Percentiles rank a stretch among this genome's conserved stretches.
Evolutionary conservation across 2,113 vertebrate genomes (phyloP).

Genomic region (Amphiprion percula): DNA sequence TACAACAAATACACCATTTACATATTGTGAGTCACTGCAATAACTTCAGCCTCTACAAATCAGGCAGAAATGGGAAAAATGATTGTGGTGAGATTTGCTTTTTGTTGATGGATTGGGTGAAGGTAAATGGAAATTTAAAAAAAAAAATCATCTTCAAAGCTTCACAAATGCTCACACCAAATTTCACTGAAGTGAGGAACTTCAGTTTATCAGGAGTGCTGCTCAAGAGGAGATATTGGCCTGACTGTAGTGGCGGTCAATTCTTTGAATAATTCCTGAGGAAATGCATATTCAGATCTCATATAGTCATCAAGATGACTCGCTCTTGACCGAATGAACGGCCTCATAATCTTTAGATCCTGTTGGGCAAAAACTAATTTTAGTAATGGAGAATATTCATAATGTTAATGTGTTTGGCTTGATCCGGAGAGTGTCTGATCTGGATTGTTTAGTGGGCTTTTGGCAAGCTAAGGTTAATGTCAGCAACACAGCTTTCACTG

Average conservation of each 20-base stretch:
- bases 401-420: conserved; percentile 24
- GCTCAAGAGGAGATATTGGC: not conserved
- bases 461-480: not conserved
- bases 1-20: not conserved
- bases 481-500: not conserved
- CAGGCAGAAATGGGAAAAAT: not conserved
- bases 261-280: not conserved
- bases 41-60: not conserved
- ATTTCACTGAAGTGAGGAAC: too few species aligned
- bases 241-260: not conserved
- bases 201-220: too few species aligned
- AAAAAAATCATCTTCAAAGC: too few species aligned
- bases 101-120: too few species aligned
- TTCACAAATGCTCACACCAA: too few species aligned
- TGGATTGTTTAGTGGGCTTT: not conserved
- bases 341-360: conserved; percentile 2
- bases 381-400: conserved; percentile 44
- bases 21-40: conserved; percentile 1
- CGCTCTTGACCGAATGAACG: not conserved
- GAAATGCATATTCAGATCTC: not conserved
- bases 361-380: conserved; percentile 5
- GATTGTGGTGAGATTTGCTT: too few species aligned
- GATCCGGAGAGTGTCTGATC: not conserved
- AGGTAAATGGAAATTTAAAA: too few species aligned
- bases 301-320: not conserved